These are phyloP conservation scores for Ennomos quercinarius DNA, from an alignment of 2,888 invertebrate species.

Conservation along the genomic window DNA sequence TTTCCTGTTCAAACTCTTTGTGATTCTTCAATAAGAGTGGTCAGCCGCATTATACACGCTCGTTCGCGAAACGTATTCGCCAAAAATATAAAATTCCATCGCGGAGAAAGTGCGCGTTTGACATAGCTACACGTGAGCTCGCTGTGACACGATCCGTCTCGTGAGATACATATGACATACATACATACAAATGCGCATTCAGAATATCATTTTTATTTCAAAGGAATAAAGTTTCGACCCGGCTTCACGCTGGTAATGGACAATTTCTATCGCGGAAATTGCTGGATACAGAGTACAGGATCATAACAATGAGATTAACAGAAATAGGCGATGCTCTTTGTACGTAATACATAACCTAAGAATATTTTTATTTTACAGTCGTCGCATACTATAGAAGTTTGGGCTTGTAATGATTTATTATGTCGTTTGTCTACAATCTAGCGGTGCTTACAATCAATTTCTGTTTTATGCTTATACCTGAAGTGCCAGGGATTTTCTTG, in stretches of 20 bases:
- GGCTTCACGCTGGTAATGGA: slow-evolving; percentile 11
- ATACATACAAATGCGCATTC: slow-evolving; percentile 42
- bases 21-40: slow-evolving; percentile 17
- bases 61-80: slow-evolving; percentile 27
- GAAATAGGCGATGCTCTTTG: neutral
- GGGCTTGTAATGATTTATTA: neutral
- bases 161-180: slow-evolving; percentile 51
- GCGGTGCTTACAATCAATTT: neutral
- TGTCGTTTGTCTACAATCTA: neutral
- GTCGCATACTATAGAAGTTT: neutral
- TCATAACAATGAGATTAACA: slow-evolving; percentile 2
- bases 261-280: slow-evolving; percentile 13
- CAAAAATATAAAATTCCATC: slow-evolving; percentile 45
- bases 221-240: slow-evolving; percentile 16
- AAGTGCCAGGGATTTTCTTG: neutral
- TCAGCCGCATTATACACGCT: slow-evolving; percentile 4
- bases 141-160: slow-evolving; percentile 50
- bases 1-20: slow-evolving; percentile 36
- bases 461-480: neutral
- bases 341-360: slow-evolving; percentile 3
- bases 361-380: neutral
- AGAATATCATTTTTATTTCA: slow-evolving; percentile 27
- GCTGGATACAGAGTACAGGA: slow-evolving; percentile 2
- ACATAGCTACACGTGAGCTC: slow-evolving; percentile 57
- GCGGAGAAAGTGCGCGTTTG: slow-evolving; percentile 66